phyloP scores from a whole-genome alignment of 2,797 vertebrate species.

The Parauchenoglanis punctatus region DNA sequence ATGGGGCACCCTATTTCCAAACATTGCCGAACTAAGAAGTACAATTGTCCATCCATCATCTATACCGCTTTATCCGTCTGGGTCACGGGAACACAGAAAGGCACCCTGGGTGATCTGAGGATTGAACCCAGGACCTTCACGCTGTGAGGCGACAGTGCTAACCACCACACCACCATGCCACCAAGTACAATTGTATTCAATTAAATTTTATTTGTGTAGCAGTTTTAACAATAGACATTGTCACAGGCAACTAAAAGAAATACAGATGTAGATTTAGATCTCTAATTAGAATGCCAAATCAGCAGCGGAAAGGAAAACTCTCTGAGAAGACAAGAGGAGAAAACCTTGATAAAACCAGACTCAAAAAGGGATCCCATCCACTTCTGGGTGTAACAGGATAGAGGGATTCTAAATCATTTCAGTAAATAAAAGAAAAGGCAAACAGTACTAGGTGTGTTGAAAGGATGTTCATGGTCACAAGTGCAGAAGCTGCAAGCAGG shows the following conservation, averaged over 20 bases:
- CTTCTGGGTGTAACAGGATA: neutral
- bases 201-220: too few relatives aligned
- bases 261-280: neutral
- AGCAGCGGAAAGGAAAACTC: neutral
- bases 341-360: neutral
- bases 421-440: neutral
- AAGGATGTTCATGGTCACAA: neutral
- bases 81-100: too few relatives aligned
- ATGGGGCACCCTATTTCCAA: neutral
- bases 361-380: neutral
- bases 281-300: neutral
- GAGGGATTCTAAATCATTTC: neutral
- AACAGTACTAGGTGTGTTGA: neutral
- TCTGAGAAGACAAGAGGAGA: neutral
- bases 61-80: too few relatives aligned
- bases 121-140: too few relatives aligned
- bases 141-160: too few relatives aligned
- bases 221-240: neutral
- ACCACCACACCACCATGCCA: too few relatives aligned
- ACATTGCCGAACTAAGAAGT: neutral
- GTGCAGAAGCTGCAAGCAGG: neutral
- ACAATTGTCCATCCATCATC: neutral
- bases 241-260: neutral
- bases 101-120: too few relatives aligned
- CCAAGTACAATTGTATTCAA: too few relatives aligned